Base-by-base conservation (phyloP, 1,140 invertebrate genomes). In the Halictus rubicundus region DNA sequence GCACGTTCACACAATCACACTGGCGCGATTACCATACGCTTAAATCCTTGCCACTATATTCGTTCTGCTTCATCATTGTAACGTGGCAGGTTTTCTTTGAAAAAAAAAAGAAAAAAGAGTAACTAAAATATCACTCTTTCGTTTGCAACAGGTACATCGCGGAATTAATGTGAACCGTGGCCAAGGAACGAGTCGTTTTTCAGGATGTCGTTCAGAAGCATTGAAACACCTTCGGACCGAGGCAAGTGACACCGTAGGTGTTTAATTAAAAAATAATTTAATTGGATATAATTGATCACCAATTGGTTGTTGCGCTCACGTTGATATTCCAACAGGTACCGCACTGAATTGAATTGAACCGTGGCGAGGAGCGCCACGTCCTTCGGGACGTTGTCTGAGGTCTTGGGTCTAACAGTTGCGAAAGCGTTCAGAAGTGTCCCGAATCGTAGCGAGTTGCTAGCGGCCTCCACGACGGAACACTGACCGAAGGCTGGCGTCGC, bases 401-500 rank as follows among this genome's bases (percentile, higher is more conserved):
- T 32, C 32, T 32, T 12, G 10, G 10, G 1, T 46, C 12, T 46
- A 12, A 46, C 2, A 46, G 42, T 9, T 12, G 42, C 42, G 10
- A 46, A 46, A 46, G 42, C 27, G 32, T 21, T 68, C 10, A 3
- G 68, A 23, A 57, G 65, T 32, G 63, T 9, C 25, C 16, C 5
- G 25, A n/a, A 59, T 57, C 39, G 76, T 21, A 39, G 23, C 63
- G 37, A 74, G 63, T n/a, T 57, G 4, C 57, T 19, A 57, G 32
- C 37, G 49, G 60, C 23, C 71, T 60, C 60, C 32, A 16, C 57
- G 4, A 23, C 27, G 12, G 74, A 81, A 86, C 87, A 87, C 83
- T 80, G 78, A 80, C 63, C 63, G 65, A 83, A 83, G 71, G 83
- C 87, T 87, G 82, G 71, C 60, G 82, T 72, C 59, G 78, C 85